These are phyloP conservation scores for Mastigias papua DNA, from an alignment of 30 jellyfish, hydroid and myxozoan genomes.

Conservation along the genomic window DNA sequence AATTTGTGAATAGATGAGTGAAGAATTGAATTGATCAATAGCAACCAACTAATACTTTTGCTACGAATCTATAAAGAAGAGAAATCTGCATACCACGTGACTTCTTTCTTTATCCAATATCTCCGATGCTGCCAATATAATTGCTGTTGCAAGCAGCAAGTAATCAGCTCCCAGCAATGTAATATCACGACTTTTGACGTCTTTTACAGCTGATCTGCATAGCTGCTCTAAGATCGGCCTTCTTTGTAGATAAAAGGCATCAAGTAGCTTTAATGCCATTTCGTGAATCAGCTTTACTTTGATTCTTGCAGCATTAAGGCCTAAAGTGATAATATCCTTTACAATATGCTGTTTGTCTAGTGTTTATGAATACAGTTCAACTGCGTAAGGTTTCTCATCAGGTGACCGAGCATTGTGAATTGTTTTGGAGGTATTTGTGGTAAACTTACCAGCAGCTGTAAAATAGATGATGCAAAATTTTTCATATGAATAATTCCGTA, in stretches of 20 bases:
- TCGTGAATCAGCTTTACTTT: conserved; percentile 73
- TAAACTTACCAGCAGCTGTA: too few relatives aligned
- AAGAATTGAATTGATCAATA: background rate
- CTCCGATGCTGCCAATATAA: conserved; percentile 75
- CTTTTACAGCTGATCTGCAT: conserved; percentile 51
- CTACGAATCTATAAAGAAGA: background rate
- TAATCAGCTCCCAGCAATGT: conserved; percentile 62
- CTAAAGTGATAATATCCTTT: conserved; percentile 7
- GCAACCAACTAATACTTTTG: background rate
- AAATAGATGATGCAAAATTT: too few relatives aligned
- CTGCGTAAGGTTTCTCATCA: too few relatives aligned
- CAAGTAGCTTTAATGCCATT: conserved; percentile 62
- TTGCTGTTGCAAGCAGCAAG: conserved; percentile 81
- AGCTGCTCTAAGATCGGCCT: conserved; percentile 33
- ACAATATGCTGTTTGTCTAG: too few relatives aligned
- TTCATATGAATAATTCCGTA: too few relatives aligned
- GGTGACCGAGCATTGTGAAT: too few relatives aligned
- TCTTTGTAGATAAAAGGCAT: conserved; percentile 63
- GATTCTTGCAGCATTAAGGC: conserved; percentile 46
- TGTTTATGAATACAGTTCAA: too few relatives aligned
- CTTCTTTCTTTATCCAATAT: conserved; percentile 27
- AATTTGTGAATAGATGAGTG: background rate
- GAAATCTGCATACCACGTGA: conserved; percentile 43
- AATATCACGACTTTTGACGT: conserved; percentile 19
- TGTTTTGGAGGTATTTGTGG: too few relatives aligned